Evolutionary conservation across 2,797 vertebrate species (phyloP).

Genomic region (Protosalanx chinensis): DNA sequence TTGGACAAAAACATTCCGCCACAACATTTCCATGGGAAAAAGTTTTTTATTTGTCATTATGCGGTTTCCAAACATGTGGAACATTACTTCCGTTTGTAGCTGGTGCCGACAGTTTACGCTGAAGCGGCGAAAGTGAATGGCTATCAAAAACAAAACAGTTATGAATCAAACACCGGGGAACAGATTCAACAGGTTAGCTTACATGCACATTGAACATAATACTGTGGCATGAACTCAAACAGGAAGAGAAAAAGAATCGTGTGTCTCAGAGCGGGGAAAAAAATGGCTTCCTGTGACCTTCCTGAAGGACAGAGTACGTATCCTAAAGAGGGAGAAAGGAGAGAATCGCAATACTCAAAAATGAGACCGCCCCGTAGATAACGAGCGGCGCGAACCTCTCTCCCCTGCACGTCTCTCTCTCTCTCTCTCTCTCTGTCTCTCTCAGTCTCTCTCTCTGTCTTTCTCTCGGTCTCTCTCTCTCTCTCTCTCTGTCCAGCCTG

Average conservation of each 20-base stretch:
- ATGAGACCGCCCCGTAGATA: slow-evolving; percentile 70
- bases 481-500: slow-evolving; percentile 35
- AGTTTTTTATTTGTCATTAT: slow-evolving; percentile 78
- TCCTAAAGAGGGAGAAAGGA: not conserved
- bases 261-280: slow-evolving; percentile 51
- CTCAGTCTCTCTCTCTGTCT: slow-evolving; percentile 12
- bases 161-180: slow-evolving; percentile 72
- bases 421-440: not conserved
- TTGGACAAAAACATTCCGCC: slow-evolving; percentile 33
- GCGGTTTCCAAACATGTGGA: slow-evolving; percentile 77
- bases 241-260: slow-evolving; percentile 51
- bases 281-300: slow-evolving; percentile 48
- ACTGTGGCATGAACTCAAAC: slow-evolving; percentile 70
- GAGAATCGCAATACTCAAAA: slow-evolving; percentile 64
- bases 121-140: slow-evolving; percentile 64
- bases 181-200: slow-evolving; percentile 68
- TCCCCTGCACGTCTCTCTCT: slow-evolving; percentile 22
- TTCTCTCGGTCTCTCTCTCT: slow-evolving; percentile 6
- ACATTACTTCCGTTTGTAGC: slow-evolving; percentile 72
- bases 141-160: slow-evolving; percentile 57
- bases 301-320: not conserved
- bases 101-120: slow-evolving; percentile 74
- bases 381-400: slow-evolving; percentile 63
- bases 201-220: slow-evolving; percentile 75
- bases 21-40: slow-evolving; percentile 75